These are phyloP conservation scores for Drosophila ohnishii DNA, from an alignment of 1,140 invertebrate genomes.

Conservation along the genomic window DNA sequence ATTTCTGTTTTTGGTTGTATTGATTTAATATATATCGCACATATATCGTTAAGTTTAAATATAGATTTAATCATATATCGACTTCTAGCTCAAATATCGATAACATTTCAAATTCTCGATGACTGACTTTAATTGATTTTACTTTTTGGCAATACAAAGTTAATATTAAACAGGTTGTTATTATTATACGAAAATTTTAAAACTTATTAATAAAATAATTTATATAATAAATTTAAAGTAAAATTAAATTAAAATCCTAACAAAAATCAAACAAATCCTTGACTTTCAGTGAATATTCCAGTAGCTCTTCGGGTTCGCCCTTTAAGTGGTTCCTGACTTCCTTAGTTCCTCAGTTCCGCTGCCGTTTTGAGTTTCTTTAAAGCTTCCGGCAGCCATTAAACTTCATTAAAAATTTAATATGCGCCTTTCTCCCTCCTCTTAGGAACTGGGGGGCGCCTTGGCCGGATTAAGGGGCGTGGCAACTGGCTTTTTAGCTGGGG, in stretches of 20 bases:
- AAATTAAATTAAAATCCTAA: neutral
- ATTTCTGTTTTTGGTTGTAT: no score
- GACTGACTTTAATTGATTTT: no score
- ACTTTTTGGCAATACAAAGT: no score
- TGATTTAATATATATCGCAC: no score
- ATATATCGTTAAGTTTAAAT: no score
- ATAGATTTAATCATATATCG: no score
- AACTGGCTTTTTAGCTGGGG: constrained; percentile 16
- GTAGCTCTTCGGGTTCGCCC: neutral
- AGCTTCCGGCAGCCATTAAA: constrained; percentile 81
- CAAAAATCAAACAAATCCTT: neutral
- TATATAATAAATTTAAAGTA: neutral
- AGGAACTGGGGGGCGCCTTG: constrained; percentile 26
- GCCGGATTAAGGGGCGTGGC: constrained; percentile 54
- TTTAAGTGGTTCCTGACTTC: constrained; percentile 5
- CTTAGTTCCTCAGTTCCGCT: constrained; percentile 23
- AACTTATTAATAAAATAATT: no score
- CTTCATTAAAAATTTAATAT: constrained; percentile 81
- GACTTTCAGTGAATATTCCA: constrained; percentile 13
- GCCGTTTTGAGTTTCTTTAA: constrained; percentile 51
- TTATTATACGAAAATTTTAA: no score
- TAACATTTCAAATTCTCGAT: no score
- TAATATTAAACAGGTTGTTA: no score
- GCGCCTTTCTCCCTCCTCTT: constrained; percentile 7
- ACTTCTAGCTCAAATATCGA: no score